phyloP scores from a whole-genome alignment of 2,888 invertebrate genomes.

The Sinohyriopsis cumingii region DNA sequence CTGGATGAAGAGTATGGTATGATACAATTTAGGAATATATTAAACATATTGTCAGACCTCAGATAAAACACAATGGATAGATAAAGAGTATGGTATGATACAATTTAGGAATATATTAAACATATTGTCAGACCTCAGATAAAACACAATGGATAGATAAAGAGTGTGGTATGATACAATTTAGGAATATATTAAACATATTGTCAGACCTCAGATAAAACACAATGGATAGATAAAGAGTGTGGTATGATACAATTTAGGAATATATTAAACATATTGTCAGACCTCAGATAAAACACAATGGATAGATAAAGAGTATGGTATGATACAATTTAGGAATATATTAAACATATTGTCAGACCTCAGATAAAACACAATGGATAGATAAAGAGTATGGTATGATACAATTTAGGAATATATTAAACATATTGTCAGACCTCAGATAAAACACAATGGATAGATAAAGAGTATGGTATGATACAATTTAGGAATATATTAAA shows the following conservation, averaged over 20 bases:
- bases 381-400: conserved; percentile 25
- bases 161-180: conserved; percentile 28
- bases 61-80: conserved; percentile 17
- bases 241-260: conserved; percentile 25
- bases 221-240: too few relatives aligned
- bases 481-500: too few relatives aligned
- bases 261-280: neutral
- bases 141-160: neutral
- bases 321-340: conserved; percentile 10
- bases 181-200: neutral
- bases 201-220: neutral
- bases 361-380: neutral
- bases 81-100: conserved; percentile 38
- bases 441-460: neutral
- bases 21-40: neutral
- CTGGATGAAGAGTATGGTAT: conserved; percentile 50
- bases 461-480: conserved; percentile 28
- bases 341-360: neutral
- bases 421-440: neutral
- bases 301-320: conserved; percentile 14
- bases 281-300: neutral
- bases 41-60: neutral
- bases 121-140: neutral
- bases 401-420: neutral
- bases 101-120: neutral